phyloP scores from a whole-genome alignment of 2,797 vertebrate genomes.

The Sitta carolinensis region DNA sequence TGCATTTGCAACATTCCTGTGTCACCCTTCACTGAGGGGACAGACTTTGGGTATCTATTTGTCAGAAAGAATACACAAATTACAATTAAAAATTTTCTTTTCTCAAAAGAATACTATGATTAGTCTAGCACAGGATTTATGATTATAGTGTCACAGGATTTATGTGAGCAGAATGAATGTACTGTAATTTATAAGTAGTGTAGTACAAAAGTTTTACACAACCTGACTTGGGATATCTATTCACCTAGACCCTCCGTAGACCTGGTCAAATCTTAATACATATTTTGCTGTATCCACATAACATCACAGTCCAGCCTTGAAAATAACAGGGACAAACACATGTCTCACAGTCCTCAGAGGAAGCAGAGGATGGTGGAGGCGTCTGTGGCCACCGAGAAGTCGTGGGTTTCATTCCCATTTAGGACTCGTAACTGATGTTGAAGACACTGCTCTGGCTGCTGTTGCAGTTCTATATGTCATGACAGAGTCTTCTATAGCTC shows the following conservation, averaged over 20 bases:
- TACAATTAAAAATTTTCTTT: background rate
- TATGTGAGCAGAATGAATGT: background rate
- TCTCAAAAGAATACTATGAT: background rate
- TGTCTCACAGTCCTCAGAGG: background rate
- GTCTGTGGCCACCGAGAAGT: fast-evolving
- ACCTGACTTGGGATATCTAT: background rate
- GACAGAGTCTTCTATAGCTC: background rate
- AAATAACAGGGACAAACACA: background rate
- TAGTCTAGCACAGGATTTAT: background rate
- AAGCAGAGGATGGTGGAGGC: background rate
- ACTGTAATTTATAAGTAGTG: background rate
- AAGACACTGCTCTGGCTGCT: background rate
- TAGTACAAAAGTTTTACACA: background rate
- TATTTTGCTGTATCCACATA: background rate
- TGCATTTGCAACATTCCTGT: background rate
- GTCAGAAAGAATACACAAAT: background rate
- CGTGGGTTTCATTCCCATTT: fast-evolving
- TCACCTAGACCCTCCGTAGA: background rate
- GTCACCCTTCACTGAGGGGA: background rate
- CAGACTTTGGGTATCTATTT: background rate
- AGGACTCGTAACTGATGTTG: background rate
- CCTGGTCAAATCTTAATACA: background rate
- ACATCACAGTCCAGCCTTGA: background rate
- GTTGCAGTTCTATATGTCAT: background rate
- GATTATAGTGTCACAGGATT: background rate